phyloP scores from a whole-genome alignment of 2,797 vertebrate species.

The Anniella stebbinsi region DNA sequence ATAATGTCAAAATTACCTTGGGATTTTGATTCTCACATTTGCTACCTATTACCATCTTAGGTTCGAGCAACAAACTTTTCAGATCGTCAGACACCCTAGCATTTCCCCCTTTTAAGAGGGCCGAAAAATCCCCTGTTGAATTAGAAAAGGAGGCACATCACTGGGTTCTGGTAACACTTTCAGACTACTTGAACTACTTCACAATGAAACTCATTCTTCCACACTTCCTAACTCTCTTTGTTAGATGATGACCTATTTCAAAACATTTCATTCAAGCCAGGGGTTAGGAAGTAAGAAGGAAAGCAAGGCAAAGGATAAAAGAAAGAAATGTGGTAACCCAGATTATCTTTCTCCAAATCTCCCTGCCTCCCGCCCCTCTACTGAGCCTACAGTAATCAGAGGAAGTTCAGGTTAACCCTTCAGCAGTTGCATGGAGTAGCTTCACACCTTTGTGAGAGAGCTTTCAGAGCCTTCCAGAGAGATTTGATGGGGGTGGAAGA shows the following conservation, averaged over 20 bases:
- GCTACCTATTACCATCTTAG: neutral
- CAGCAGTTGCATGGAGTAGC: slow-evolving; percentile 22
- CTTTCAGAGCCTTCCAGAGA: slow-evolving; percentile 17
- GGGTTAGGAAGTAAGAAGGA: neutral
- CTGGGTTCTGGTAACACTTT: neutral
- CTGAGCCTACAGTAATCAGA: slow-evolving; percentile 14
- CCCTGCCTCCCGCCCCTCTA: neutral
- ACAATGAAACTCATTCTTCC: neutral
- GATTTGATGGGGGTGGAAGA: slow-evolving; percentile 1
- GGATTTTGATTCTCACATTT: neutral
- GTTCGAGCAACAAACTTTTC: neutral
- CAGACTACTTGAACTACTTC: neutral
- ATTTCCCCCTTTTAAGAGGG: neutral
- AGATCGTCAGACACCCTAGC: neutral
- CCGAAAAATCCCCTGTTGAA: neutral
- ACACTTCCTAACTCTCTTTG: neutral
- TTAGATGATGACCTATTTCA: neutral
- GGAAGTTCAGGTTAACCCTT: slow-evolving; percentile 8
- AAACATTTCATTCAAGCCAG: neutral
- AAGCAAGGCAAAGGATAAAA: slow-evolving; percentile 3
- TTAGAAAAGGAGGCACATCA: neutral
- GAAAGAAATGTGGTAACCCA: neutral
- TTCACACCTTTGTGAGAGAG: neutral
- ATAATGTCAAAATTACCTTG: neutral
- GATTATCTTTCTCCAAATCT: slow-evolving; percentile 25